Base-by-base conservation (phyloP, 2,797 vertebrate genomes). In the Ataeniobius toweri region DNA sequence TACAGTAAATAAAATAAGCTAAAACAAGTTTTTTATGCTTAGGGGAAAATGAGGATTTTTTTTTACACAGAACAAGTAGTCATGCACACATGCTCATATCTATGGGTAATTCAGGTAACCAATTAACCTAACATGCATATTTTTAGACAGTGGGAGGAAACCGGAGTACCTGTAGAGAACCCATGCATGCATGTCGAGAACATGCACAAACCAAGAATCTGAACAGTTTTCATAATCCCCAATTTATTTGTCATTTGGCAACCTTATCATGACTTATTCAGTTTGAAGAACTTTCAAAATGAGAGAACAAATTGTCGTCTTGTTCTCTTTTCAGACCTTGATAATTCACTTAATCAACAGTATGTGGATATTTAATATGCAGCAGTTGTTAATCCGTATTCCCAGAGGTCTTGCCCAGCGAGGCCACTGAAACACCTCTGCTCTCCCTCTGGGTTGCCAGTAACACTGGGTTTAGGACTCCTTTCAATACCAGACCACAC, bases 291-390 rank as follows among this genome's bases (percentile, higher is more conserved):
- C 63, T 36, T 80, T 26, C 16, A 81, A 36, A 79, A 63, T 12
- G 16, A 78, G 1, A 59, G 12, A 71, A 56, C 10, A 69, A 51
- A 61, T 39, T 72, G 13, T 71, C 0, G 0, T 76, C 41, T 79
- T 22, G 55, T 46, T 76, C 44, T 48, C 67, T 6, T 61, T 55
- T 76, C 48, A 46, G 18, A 50, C 73, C 56, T 80, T 73, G 41
- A 65, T 67, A 61, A 69, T 82, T 31, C 28, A 9, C 71, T 59
- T 28, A 77, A 76, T 88, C 70, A 1, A 55, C 75, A 53, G 36
- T 0, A 7, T 50, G 20, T 65, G 73, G 13, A 61, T 59, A 73
- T 58, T 72, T 82, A 65, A 76, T 56, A 73, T 81, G 79, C 77
- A 73, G 75, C 18, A 7, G 78, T 56, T 24, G 7, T n/a, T 50